A percentile compares a stretch with the other conserved stretches of the same genome.
Evolutionary conservation across 2,888 invertebrate species (phyloP).

Genomic region (Apodemia zela): DNA sequence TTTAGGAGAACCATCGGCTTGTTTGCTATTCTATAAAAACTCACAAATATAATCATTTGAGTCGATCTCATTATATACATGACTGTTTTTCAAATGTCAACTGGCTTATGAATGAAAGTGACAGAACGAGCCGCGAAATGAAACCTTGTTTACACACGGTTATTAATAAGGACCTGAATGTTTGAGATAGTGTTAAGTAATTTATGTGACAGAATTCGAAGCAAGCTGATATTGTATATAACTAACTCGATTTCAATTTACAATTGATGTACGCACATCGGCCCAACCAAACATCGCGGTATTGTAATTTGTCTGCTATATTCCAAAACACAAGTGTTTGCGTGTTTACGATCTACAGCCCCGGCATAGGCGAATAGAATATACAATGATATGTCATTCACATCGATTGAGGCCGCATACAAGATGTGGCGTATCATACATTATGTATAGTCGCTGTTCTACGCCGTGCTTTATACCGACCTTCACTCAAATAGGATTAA

Average conservation of each 20-base stretch:
- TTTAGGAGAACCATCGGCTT: too few species aligned
- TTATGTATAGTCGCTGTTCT: conserved; percentile 61
- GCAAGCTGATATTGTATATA: background rate
- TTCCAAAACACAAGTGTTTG: conserved; percentile 67
- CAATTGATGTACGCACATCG: background rate
- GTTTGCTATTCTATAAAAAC: too few species aligned
- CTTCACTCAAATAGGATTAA: conserved; percentile 40
- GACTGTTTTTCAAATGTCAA: too few species aligned
- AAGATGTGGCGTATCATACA: conserved; percentile 64
- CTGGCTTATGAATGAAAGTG: too few species aligned
- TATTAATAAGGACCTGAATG: background rate
- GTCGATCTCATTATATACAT: too few species aligned
- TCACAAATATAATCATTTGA: too few species aligned
- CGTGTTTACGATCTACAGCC: conserved; percentile 72
- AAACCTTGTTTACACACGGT: too few species aligned
- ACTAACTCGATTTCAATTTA: background rate
- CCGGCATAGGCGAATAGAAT: conserved; percentile 69
- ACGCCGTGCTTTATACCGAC: conserved; percentile 47
- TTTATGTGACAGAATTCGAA: too few species aligned
- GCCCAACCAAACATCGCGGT: conserved; percentile 26
- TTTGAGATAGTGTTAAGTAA: background rate
- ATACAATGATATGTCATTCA: conserved; percentile 76
- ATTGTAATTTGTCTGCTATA: conserved; percentile 54
- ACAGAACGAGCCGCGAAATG: too few species aligned
- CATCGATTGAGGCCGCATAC: conserved; percentile 73